Conservation (phyloP, 2,113 vertebrate genomes). For the Planiliza haematocheilus region DNA sequence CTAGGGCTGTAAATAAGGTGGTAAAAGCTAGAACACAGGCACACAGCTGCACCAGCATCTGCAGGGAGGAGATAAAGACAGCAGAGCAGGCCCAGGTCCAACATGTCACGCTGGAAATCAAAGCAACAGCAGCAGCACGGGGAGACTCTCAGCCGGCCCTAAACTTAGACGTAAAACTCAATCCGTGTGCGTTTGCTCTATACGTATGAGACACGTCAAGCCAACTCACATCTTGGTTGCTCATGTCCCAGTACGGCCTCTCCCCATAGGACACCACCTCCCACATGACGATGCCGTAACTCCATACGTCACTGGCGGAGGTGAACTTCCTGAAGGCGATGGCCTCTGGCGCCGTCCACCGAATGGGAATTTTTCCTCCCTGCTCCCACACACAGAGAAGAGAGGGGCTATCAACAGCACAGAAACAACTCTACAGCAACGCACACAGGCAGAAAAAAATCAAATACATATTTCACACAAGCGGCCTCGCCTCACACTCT, state of each 20-base stretch:
- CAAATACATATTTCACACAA: conserved; percentile 57
- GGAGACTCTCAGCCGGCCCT: conserved; percentile 33
- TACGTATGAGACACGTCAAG: neutral
- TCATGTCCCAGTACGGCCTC: conserved; percentile 88
- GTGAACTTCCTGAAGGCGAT: conserved; percentile 87
- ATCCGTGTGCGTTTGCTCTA: neutral
- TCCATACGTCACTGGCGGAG: conserved; percentile 86
- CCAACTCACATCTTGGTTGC: conserved; percentile 85
- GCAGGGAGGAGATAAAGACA: conserved; percentile 72
- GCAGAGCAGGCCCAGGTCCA: conserved; percentile 54
- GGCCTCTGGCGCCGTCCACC: conserved; percentile 86
- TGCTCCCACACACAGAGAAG: conserved; percentile 46
- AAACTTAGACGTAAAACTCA: conserved; percentile 34
- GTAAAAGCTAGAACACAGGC: conserved; percentile 62
- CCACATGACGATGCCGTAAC: conserved; percentile 88
- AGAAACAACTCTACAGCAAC: conserved; percentile 26
- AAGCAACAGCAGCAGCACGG: conserved; percentile 39
- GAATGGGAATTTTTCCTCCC: conserved; percentile 87
- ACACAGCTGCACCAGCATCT: conserved; percentile 70
- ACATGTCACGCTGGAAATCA: conserved; percentile 63
- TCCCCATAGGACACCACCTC: conserved; percentile 88
- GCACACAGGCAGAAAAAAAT: conserved; percentile 9
- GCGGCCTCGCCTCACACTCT: neutral
- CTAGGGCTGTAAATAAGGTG: conserved; percentile 65
- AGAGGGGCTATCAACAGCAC: conserved; percentile 26